phyloP scores from a whole-genome alignment of 2,888 invertebrate species.

The Watsonalla binaria region DNA sequence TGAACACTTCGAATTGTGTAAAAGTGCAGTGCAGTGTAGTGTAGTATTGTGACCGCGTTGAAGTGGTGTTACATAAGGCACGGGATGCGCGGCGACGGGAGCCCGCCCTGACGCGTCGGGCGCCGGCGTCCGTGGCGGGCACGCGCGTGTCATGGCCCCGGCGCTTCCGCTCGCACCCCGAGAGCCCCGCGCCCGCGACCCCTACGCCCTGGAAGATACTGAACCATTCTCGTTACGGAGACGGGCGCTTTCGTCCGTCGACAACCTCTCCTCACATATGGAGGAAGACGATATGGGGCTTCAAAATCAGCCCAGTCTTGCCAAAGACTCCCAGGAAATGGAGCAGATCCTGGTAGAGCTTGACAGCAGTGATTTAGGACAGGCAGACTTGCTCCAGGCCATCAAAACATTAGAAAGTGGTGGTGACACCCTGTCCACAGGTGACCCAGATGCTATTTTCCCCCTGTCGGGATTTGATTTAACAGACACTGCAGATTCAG shows the following conservation, averaged over 20 bases:
- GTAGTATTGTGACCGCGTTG: conserved; percentile 47
- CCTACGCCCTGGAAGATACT: conserved; percentile 39
- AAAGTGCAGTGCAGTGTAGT: conserved; percentile 48
- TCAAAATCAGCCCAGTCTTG: conserved; percentile 75
- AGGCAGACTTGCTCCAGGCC: conserved; percentile 85
- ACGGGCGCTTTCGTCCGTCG: conserved; percentile 73
- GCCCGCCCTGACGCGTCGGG: conserved; percentile 63
- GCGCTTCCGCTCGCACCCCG: conserved; percentile 88
- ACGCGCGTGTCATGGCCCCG: conserved; percentile 93
- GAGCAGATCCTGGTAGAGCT: conserved; percentile 83
- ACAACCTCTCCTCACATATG: conserved; percentile 75
- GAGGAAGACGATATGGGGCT: conserved; percentile 80
- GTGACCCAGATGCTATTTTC: conserved; percentile 71
- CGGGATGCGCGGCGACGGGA: conserved; percentile 52
- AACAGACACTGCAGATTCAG: conserved; percentile 73
- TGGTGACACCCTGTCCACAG: conserved; percentile 58
- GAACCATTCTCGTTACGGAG: conserved; percentile 48
- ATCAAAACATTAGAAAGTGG: conserved; percentile 85
- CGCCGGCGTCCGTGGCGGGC: conserved; percentile 68
- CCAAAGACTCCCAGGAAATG: conserved; percentile 80
- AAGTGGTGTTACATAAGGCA: conserved; percentile 64
- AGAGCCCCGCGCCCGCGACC: conserved; percentile 48
- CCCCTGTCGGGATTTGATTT: conserved; percentile 65
- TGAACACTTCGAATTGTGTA: conserved; percentile 35
- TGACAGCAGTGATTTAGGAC: conserved; percentile 77